phyloP scores from a whole-genome alignment of 2,797 vertebrate genomes.

The Crypturellus tataupa region DNA sequence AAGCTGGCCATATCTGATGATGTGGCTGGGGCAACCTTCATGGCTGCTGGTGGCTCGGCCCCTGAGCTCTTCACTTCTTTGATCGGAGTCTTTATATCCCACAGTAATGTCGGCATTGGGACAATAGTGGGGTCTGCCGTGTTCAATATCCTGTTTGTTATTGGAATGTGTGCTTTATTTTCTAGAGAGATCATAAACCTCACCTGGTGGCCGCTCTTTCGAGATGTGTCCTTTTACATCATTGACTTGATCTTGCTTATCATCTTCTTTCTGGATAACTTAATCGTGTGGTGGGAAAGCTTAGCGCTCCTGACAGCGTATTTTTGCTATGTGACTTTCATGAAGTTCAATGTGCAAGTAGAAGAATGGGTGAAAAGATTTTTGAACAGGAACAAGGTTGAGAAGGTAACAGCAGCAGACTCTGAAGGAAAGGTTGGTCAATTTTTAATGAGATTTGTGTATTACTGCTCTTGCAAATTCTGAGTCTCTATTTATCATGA shows the following conservation, averaged over 20 bases:
- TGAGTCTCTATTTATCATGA: background rate
- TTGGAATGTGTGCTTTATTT: slow-evolving; percentile 99
- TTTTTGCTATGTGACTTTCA: slow-evolving; percentile 93
- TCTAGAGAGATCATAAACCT: slow-evolving; percentile 97
- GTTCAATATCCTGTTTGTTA: slow-evolving; percentile 99
- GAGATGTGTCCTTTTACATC: slow-evolving; percentile 98
- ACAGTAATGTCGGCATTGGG: slow-evolving; percentile 98
- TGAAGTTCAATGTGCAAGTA: slow-evolving; percentile 94
- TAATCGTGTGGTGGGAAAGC: slow-evolving; percentile 95
- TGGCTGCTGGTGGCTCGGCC: slow-evolving; percentile 97
- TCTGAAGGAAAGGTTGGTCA: slow-evolving; percentile 93
- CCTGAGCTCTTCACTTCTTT: slow-evolving; percentile 98
- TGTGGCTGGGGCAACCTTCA: slow-evolving; percentile 97
- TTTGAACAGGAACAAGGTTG: slow-evolving; percentile 93
- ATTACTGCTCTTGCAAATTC: background rate
- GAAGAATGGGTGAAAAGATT: slow-evolving; percentile 89
- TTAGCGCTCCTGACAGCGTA: slow-evolving; percentile 88
- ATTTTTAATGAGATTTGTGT: slow-evolving; percentile 19
- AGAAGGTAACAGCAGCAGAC: slow-evolving; percentile 88
- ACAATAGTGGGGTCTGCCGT: slow-evolving; percentile 98
- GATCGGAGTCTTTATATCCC: slow-evolving; percentile 98
- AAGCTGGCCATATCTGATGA: slow-evolving; percentile 95
- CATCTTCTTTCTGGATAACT: slow-evolving; percentile 97
- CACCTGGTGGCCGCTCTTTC: slow-evolving; percentile 99
- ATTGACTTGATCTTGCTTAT: slow-evolving; percentile 96